Evolutionary conservation across 2,113 vertebrate genomes (phyloP), one percentile per base, ranked within the genome.

Genomic region (Chaetops frenatus): DNA sequence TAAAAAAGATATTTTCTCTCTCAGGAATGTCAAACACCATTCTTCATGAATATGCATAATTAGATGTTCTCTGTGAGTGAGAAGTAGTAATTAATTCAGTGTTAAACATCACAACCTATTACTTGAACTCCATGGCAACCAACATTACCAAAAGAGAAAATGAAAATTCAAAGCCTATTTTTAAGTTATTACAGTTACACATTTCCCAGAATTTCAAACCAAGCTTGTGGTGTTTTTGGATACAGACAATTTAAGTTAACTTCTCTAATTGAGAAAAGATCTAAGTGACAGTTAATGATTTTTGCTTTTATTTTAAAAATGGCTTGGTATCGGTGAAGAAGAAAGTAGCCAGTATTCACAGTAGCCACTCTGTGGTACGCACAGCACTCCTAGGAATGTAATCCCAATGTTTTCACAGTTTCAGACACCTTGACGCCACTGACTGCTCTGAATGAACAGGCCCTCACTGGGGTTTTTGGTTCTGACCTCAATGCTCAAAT

Each of bases 71-170:
- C 92, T 96, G 90, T 96, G 95, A 98, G 98, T 98, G 98, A 98
- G 98, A 98, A 98, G 96, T 95, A 98, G 98, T 98, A 98, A 98
- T 98, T 98, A 98, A 98, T 98, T 98, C 98, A 98, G 98, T 95
- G 98, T 98, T 98, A 98, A 98, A 98, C 97, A 98, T 98, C 97
- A 98, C 98, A 98, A 97, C 97, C 97, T 98, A 98, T 98, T 98
- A 97, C 97, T 98, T 98, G 97, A 98, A 98, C 96, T 98, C 98
- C 98, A 98, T 98, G 94, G 98, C 95, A 98, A 98, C 98, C 96
- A 88, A 86, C 80, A 92, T 80, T 97, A 89, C 96, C 93, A 96
- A 97, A 96, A 98, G 96, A 98, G 94, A 98, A 98, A 97, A 98
- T 94, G 96, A 96, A 98, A 98, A 96, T 97, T 97, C 72, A 81